Evolutionary conservation across 2,113 vertebrate genomes (phyloP).

Genomic region (Rhinoderma darwinii): DNA sequence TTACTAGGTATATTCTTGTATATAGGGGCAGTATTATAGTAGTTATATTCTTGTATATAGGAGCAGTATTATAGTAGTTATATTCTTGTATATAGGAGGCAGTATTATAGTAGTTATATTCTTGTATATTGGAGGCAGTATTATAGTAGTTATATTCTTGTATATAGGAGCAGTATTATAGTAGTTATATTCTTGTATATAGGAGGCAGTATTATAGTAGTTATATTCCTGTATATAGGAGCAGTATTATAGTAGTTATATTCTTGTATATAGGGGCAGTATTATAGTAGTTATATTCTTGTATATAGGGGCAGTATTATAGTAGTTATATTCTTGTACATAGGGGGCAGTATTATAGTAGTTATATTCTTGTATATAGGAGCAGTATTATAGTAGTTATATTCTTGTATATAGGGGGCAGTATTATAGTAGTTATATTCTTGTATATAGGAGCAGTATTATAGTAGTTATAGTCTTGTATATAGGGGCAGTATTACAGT

Average conservation of each 20-base stretch:
- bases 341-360: not conserved
- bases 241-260: not conserved
- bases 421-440: not conserved
- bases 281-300: not conserved
- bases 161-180: constrained; percentile 3
- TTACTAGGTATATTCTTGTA: not conserved
- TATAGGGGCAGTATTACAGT: not conserved
- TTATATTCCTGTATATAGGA: not conserved
- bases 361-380: too few relatives aligned
- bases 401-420: not conserved
- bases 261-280: not conserved
- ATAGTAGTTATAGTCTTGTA: constrained; percentile 17
- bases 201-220: constrained; percentile 3
- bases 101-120: constrained; percentile 17
- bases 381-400: not conserved
- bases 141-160: constrained; percentile 13
- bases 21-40: not conserved
- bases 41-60: not conserved
- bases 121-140: not conserved
- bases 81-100: not conserved
- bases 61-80: constrained; percentile 8
- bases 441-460: not conserved
- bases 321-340: not conserved
- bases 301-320: not conserved
- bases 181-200: constrained; percentile 3